phyloP scores from a whole-genome alignment of 2,888 invertebrate genomes.

The Meghimatium bilineatum region DNA sequence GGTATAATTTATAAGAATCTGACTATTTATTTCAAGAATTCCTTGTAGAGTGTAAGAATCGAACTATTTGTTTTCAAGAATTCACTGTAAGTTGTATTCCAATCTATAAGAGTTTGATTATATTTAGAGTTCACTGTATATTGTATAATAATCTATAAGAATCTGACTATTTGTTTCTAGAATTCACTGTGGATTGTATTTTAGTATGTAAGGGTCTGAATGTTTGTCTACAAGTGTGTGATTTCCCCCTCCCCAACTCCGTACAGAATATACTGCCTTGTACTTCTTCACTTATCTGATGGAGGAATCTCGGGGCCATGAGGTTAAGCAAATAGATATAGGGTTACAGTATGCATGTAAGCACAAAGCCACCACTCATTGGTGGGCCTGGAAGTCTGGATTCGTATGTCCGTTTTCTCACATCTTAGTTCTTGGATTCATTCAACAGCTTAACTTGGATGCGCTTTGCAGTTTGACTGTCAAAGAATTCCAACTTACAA shows the following conservation, averaged over 20 bases:
- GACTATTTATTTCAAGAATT: no score
- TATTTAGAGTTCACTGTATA: neutral
- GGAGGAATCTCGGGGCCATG: neutral
- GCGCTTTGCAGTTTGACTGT: neutral
- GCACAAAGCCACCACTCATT: neutral
- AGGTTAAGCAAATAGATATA: slow-evolving; percentile 17
- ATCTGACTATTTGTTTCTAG: neutral
- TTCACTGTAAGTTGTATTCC: neutral
- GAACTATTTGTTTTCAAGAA: neutral
- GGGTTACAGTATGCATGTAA: neutral
- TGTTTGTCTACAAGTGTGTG: neutral
- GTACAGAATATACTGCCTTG: neutral
- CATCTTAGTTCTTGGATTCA: neutral
- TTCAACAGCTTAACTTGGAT: no score
- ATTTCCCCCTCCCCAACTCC: neutral
- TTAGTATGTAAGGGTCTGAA: neutral
- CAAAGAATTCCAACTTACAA: neutral
- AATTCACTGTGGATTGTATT: neutral
- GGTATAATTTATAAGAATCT: no score
- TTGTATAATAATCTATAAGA: neutral
- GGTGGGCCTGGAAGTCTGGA: neutral
- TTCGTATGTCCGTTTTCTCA: slow-evolving; percentile 22
- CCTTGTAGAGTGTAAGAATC: no score
- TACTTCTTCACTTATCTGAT: neutral
- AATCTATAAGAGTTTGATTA: neutral